A percentile compares a stretch with the other conserved stretches of the same genome.
Conservation (phyloP, 2,888 invertebrate genomes). For the Ommatoiulus sabulosus region DNA sequence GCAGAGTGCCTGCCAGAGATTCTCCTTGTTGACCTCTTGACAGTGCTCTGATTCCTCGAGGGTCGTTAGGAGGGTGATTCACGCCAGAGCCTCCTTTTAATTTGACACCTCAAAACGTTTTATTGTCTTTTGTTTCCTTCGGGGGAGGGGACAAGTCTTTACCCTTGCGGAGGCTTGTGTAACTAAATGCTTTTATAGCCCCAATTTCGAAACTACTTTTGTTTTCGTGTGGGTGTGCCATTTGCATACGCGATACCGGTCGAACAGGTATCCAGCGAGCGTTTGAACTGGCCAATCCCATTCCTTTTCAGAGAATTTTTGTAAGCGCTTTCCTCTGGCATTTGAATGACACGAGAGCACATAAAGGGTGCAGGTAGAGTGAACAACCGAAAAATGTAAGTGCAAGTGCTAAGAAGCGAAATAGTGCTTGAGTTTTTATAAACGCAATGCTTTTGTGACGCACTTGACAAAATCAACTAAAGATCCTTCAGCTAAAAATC, state of each 20-base stretch:
- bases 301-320: neutral
- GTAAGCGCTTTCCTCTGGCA: neutral
- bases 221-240: constrained; percentile 31
- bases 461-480: too few species aligned
- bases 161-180: neutral
- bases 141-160: neutral
- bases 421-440: too few species aligned
- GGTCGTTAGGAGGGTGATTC: constrained; percentile 28
- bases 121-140: constrained; percentile 36
- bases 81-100: constrained; percentile 11
- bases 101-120: constrained; percentile 1
- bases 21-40: constrained; percentile 42
- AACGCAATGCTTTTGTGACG: too few species aligned
- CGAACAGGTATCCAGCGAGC: neutral
- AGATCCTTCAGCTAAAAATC: too few species aligned
- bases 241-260: neutral
- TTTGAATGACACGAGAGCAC: neutral
- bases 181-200: constrained; percentile 36
- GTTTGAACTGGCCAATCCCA: neutral
- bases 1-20: neutral
- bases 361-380: too few species aligned
- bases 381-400: too few species aligned
- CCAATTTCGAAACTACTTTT: neutral
- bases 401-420: too few species aligned
- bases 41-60: constrained; percentile 33